Conservation (phyloP, 2,113 vertebrate genomes). For the Pelecanoides urinatrix region DNA sequence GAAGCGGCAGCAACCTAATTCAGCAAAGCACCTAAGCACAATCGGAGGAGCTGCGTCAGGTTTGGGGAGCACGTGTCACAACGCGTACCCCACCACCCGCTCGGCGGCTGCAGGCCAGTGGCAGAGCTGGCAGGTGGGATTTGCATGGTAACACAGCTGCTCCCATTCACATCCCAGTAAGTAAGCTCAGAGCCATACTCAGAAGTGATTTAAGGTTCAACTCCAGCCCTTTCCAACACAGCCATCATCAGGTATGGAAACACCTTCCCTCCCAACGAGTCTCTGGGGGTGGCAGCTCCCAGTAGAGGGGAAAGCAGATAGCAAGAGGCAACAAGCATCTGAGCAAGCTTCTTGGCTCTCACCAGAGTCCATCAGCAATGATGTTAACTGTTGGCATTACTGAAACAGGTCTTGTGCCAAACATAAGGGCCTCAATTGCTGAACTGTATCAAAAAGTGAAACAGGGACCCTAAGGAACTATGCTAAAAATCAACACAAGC, state of each 20-base stretch:
- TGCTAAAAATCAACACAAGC: not conserved
- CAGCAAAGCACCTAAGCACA: not conserved
- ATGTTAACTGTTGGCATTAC: not conserved
- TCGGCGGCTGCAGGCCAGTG: fast-evolving
- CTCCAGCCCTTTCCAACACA: not conserved
- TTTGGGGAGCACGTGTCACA: not conserved
- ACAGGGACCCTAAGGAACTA: not conserved
- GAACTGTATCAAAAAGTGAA: not conserved
- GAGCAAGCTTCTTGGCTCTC: not conserved
- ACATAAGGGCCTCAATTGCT: not conserved
- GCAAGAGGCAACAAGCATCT: not conserved
- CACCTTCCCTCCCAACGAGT: fast-evolving
- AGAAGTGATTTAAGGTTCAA: not conserved
- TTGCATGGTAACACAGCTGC: not conserved
- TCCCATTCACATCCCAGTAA: not conserved
- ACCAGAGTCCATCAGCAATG: fast-evolving
- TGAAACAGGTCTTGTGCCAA: not conserved
- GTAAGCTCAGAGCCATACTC: not conserved
- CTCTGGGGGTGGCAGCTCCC: not conserved
- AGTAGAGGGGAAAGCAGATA: not conserved
- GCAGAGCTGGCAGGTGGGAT: not conserved
- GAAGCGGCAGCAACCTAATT: not conserved
- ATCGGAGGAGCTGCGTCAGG: not conserved
- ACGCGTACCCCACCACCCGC: fast-evolving
- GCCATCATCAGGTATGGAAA: not conserved